Conservation (phyloP, 2,113 vertebrate species). For the Lonchura striata region DNA sequence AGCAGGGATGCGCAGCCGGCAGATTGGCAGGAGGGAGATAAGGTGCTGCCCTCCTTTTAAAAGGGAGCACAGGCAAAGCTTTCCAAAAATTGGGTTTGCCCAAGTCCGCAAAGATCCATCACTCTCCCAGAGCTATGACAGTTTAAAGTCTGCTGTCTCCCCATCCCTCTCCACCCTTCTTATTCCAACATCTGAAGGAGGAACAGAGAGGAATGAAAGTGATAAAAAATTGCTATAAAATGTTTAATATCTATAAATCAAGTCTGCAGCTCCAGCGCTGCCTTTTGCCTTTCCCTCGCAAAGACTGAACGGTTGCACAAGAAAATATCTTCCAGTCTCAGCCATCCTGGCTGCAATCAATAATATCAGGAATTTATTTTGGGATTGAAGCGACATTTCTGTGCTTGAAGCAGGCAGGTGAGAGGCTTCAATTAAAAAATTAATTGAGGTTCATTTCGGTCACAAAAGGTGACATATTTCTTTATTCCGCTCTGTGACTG, state of each 20-base stretch:
- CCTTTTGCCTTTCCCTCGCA: neutral
- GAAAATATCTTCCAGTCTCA: neutral
- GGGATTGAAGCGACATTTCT: neutral
- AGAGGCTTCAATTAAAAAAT: neutral
- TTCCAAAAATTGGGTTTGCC: neutral
- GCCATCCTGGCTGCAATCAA: neutral
- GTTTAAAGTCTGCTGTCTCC: neutral
- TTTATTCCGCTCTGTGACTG: neutral
- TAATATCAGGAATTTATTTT: neutral
- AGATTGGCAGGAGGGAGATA: neutral
- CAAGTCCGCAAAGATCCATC: neutral
- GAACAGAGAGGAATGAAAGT: neutral
- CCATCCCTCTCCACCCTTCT: neutral
- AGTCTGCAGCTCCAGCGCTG: neutral
- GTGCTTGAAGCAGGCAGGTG: neutral
- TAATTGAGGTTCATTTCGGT: neutral
- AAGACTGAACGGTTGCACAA: neutral
- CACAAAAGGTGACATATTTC: neutral
- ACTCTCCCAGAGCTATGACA: neutral
- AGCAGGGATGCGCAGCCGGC: neutral
- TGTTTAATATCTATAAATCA: slow-evolving; percentile 31
- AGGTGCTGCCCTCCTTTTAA: neutral
- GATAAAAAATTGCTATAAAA: slow-evolving; percentile 9
- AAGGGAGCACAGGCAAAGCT: neutral
- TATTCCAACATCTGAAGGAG: neutral